These are phyloP conservation scores for Epiperipatus broadwayi DNA, from an alignment of 2,888 invertebrate genomes.

Conservation along the genomic window DNA sequence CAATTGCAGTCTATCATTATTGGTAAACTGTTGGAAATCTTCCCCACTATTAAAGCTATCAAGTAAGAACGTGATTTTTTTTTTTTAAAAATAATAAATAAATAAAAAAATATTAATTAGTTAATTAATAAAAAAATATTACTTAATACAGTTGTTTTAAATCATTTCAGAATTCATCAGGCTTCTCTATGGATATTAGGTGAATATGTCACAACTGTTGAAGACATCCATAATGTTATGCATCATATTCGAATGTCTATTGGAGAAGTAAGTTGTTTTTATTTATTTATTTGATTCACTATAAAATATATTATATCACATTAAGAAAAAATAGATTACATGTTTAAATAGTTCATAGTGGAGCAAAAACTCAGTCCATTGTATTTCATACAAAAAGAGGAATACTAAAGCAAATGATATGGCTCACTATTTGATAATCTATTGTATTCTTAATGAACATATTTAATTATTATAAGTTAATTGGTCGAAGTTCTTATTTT, in stretches of 20 bases:
- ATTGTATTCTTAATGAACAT: too few relatives aligned
- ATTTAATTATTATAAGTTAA: too few relatives aligned
- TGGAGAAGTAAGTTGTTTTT: conserved; percentile 38
- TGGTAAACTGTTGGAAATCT: conserved; percentile 54
- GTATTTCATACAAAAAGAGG: too few relatives aligned
- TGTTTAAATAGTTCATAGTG: too few relatives aligned
- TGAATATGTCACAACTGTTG: conserved; percentile 64
- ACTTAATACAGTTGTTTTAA: background rate
- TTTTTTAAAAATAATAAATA: conserved; percentile 7
- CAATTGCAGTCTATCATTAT: conserved; percentile 59
- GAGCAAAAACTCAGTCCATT: too few relatives aligned
- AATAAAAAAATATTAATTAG: background rate
- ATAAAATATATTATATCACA: too few relatives aligned
- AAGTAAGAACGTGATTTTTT: conserved; percentile 32
- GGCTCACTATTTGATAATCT: too few relatives aligned
- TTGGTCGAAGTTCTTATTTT: too few relatives aligned
- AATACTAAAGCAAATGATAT: too few relatives aligned
- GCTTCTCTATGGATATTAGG: conserved; percentile 93
- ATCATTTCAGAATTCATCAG: conserved; percentile 47
- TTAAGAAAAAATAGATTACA: too few relatives aligned
- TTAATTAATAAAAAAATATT: background rate
- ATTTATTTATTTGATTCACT: too few relatives aligned
- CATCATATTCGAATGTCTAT: conserved; percentile 50
- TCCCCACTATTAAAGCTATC: conserved; percentile 67
- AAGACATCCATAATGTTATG: conserved; percentile 55